These are phyloP conservation scores for Parapsyche elsis DNA, from an alignment of 1,140 invertebrate species.

Conservation along the genomic window DNA sequence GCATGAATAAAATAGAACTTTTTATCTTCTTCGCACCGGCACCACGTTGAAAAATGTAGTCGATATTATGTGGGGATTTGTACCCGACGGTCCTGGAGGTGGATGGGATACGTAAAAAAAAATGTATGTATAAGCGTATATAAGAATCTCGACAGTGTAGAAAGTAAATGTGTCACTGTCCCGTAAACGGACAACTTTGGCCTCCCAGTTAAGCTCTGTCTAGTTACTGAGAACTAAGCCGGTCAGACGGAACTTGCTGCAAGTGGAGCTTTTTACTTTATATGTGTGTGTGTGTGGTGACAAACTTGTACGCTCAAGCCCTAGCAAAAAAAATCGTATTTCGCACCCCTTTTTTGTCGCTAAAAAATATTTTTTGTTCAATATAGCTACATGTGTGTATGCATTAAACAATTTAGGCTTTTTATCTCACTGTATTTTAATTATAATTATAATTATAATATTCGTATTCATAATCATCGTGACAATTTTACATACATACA, in stretches of 20 bases:
- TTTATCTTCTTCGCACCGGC: background rate
- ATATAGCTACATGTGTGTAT: too few species aligned
- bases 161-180: constrained; percentile 36
- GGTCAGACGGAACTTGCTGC: constrained; percentile 30
- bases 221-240: constrained; percentile 32
- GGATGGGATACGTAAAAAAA: background rate
- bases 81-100: background rate
- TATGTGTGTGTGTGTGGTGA: background rate
- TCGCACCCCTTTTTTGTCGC: background rate
- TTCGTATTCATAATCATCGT: too few species aligned
- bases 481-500: too few species aligned
- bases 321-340: background rate
- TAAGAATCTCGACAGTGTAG: constrained; percentile 6
- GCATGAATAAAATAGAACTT: background rate
- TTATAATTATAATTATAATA: too few species aligned
- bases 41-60: background rate
- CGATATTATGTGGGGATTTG: constrained; percentile 3
- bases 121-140: background rate
- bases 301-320: constrained; percentile 10
- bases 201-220: constrained; percentile 31
- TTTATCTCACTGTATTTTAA: too few species aligned
- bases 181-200: constrained; percentile 34
- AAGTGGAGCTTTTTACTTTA: constrained; percentile 24
- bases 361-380: background rate
- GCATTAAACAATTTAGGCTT: too few species aligned